Evolutionary conservation across 2,113 vertebrate species (phyloP).

Genomic region (Sclerurus mexicanus): DNA sequence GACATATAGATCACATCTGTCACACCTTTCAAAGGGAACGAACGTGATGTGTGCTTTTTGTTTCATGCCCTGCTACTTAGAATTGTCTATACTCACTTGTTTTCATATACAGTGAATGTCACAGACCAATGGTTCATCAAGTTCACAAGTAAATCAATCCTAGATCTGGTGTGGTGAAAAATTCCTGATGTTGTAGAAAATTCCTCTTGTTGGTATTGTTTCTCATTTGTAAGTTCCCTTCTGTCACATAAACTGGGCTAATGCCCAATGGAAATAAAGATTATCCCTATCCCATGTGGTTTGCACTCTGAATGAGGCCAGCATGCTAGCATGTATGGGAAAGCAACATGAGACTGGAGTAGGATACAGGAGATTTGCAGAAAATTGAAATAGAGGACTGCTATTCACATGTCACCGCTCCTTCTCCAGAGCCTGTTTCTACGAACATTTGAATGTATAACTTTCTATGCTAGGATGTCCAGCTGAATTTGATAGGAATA

Average conservation of each 20-base stretch:
- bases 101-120: neutral
- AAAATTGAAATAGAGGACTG: neutral
- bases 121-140: neutral
- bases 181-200: neutral
- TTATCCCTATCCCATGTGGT: neutral
- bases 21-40: neutral
- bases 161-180: neutral
- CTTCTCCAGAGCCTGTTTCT: neutral
- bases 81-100: neutral
- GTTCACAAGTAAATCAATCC: neutral
- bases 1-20: neutral
- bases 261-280: neutral
- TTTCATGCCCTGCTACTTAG: neutral
- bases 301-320: neutral
- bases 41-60: neutral
- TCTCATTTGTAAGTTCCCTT: neutral
- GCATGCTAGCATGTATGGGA: neutral
- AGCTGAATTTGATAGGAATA: neutral
- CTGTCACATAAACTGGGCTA: neutral
- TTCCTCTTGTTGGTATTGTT: neutral
- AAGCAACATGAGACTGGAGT: neutral
- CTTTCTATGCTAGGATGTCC: neutral
- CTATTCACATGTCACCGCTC: neutral
- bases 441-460: neutral
- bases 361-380: neutral